Evolutionary conservation across 2,113 vertebrate genomes (phyloP).

Genomic region (Nothobranchius kuhntae): DNA sequence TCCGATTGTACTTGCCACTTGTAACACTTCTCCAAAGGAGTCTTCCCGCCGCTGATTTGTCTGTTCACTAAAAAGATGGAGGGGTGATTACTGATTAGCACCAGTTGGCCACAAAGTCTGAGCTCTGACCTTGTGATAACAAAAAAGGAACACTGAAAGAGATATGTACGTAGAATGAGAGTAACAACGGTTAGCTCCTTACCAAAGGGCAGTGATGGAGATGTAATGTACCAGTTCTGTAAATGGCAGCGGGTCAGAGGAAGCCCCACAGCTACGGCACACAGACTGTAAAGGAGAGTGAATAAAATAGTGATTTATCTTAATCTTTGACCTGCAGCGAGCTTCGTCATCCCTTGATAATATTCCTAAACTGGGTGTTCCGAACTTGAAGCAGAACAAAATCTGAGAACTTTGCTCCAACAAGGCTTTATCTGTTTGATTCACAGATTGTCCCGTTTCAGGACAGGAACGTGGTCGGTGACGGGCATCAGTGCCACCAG

Average conservation of each 20-base stretch:
- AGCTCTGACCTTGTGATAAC: constrained; percentile 9
- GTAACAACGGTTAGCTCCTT: constrained; percentile 61
- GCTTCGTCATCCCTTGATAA: constrained; percentile 4
- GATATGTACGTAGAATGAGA: not conserved
- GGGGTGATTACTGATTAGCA: not conserved
- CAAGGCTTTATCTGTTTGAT: constrained; percentile 39
- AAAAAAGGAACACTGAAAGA: constrained; percentile 4
- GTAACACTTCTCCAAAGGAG: constrained; percentile 92
- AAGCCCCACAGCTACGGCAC: constrained; percentile 94
- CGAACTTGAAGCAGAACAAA: constrained; percentile 26
- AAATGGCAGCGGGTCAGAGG: constrained; percentile 95
- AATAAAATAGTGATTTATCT: too few relatives aligned
- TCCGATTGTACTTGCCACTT: constrained; percentile 89
- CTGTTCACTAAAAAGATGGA: constrained; percentile 83
- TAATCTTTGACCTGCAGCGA: too few relatives aligned
- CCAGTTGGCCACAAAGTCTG: constrained; percentile 2
- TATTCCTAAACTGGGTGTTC: constrained; percentile 10
- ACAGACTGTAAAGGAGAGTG: constrained; percentile 82
- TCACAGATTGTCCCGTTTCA: constrained; percentile 29
- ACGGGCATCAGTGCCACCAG: constrained; percentile 38
- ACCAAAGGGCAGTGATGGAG: constrained; percentile 97
- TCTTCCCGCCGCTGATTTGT: constrained; percentile 86
- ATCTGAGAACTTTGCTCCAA: constrained; percentile 23
- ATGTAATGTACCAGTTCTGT: constrained; percentile 97
- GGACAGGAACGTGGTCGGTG: constrained; percentile 17